Evolutionary conservation across 2,113 vertebrate genomes (phyloP), one percentile per base, ranked within the genome.

Genomic region (Thamnaconus septentrionalis): DNA sequence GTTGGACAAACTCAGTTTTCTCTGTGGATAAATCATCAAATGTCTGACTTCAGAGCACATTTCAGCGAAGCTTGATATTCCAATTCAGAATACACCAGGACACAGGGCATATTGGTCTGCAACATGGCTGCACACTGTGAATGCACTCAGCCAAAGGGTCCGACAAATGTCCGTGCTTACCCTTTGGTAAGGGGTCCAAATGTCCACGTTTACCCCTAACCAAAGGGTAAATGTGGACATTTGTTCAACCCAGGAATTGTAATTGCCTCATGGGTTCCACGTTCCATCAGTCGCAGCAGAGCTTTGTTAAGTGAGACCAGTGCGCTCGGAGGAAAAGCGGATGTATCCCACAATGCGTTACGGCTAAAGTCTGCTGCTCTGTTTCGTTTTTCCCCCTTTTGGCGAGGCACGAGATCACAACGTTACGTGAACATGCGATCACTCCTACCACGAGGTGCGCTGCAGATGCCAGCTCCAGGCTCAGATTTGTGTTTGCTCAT

Each of bases 201-300:
- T 31, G 18, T 31, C 18, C 18, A 31, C 18, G 18, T 31, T 31
- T 31, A 31, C 18, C 2, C 18, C 18, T 31, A 50, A 5, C 4
- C 59, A 40, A 39, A 71, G 80, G 78, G 66, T 70, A 61, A 61
- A 71, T 11, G 18, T 60, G 41, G 42, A 66, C 73, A 39, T 76
- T 68, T 76, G 59, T 71, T 65, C 62, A 61, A 50, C 72, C 67
- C 56, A 64, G 41, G 64, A 61, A 71, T 61, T 57, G 75, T 53
- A 62, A 71, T 81, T 59, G 62, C 45, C 66, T 76, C 57, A 61
- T 64, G 61, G 67, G 78, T 64, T 76, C 59, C 69, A 61, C 68
- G 72, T 82, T 80, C 69, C 72, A 76, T 66, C 76, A 56, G 69
- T 81, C 76, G 84, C 73, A 64, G 71, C 71, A 61, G 63, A 76